Percentiles rank a stretch among this genome's conserved stretches.
Evolutionary conservation across 2,797 vertebrate genomes (phyloP).

Genomic region (Lutjanus campechanus): DNA sequence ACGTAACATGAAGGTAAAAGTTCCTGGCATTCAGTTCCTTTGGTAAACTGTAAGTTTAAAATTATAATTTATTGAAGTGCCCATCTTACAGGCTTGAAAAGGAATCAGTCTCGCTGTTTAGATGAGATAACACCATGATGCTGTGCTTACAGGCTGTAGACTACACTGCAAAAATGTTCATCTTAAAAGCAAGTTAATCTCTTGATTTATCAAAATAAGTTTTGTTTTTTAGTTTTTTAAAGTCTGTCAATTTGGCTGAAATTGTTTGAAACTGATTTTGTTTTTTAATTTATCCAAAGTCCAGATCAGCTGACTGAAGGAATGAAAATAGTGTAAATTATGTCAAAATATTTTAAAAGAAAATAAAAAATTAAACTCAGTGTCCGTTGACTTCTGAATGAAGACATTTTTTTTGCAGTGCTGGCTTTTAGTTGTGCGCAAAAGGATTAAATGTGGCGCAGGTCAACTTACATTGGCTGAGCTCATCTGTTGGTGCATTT

Average conservation of each 20-base stretch:
- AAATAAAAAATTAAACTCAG: neutral
- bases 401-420: slow-evolving; percentile 11
- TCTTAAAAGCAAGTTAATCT: neutral
- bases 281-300: too few species aligned
- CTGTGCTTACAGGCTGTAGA: neutral
- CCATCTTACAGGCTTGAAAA: slow-evolving; percentile 24
- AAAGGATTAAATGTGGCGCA: slow-evolving; percentile 54
- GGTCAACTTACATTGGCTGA: slow-evolving; percentile 43
- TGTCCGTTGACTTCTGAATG: neutral
- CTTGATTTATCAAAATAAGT: too few species aligned
- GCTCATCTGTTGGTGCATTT: slow-evolving; percentile 66
- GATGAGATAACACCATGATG: neutral
- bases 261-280: neutral
- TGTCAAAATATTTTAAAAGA: neutral
- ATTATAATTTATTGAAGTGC: neutral
- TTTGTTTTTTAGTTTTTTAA: too few species aligned
- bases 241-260: neutral
- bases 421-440: slow-evolving; percentile 26
- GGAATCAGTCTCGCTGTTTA: neutral
- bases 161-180: neutral
- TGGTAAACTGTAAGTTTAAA: neutral
- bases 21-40: neutral
- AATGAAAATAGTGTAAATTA: neutral
- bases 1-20: neutral
- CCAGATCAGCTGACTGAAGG: neutral